A percentile compares a stretch with the other conserved stretches of the same genome.
Conservation (phyloP, 2,113 vertebrate genomes). For the Cyprinodon variegatus region DNA sequence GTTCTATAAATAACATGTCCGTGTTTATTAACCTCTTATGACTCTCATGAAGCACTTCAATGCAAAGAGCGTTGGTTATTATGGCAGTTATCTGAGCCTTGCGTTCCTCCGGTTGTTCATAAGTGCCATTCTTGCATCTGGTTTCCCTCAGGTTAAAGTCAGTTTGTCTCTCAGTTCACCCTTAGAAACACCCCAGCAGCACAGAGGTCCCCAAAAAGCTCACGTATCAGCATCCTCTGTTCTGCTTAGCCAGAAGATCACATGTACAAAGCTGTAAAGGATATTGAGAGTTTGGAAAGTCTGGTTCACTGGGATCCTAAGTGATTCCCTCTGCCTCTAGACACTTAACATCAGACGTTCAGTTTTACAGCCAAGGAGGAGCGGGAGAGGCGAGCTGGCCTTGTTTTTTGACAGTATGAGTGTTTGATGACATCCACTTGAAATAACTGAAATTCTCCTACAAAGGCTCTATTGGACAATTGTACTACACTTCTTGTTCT, state of each 20-base stretch:
- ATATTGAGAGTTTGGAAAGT: slow-evolving; percentile 23
- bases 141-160: slow-evolving; percentile 66
- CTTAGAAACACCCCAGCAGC: slow-evolving; percentile 32
- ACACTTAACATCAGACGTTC: slow-evolving; percentile 14
- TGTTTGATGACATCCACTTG: slow-evolving; percentile 14
- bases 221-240: slow-evolving; percentile 34
- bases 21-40: slow-evolving; percentile 43
- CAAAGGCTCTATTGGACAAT: not conserved
- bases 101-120: slow-evolving; percentile 57
- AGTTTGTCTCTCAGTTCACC: slow-evolving; percentile 58
- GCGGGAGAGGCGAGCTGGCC: slow-evolving; percentile 4
- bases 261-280: slow-evolving; percentile 27
- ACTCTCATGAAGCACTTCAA: slow-evolving; percentile 52
- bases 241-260: slow-evolving; percentile 28
- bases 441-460: slow-evolving; percentile 26
- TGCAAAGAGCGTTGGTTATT: slow-evolving; percentile 50
- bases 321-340: not conserved
- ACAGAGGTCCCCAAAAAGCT: slow-evolving; percentile 30
- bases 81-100: slow-evolving; percentile 55
- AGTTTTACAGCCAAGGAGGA: slow-evolving; percentile 2
- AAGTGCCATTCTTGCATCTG: slow-evolving; percentile 68
- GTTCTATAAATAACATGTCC: slow-evolving; percentile 49
- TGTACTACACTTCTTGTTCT: not conserved
- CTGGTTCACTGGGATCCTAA: slow-evolving; percentile 37
- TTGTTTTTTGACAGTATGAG: slow-evolving; percentile 12